Evolutionary conservation across 53 echinoderm and acorn worm species (phyloP).

Genomic region (Henricia sp.): DNA sequence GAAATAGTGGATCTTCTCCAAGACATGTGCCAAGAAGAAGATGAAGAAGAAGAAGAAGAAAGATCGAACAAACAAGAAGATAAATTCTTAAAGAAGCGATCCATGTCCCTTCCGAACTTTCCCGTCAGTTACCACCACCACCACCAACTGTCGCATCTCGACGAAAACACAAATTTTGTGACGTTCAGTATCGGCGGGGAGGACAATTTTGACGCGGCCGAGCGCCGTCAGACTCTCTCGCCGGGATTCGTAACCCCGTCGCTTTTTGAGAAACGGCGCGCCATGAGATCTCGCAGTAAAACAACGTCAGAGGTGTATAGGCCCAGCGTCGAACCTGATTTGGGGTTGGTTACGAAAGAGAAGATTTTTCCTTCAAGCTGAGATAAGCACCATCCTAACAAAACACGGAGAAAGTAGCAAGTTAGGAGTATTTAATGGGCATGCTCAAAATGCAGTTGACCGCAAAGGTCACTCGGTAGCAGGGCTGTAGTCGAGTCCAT

Average conservation of each 20-base stretch:
- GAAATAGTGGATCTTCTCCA: slow-evolving; percentile 46
- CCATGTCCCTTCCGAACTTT: slow-evolving; percentile 59
- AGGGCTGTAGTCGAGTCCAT: no score
- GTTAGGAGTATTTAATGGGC: no score
- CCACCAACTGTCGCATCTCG: slow-evolving; percentile 34
- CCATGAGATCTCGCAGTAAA: slow-evolving; percentile 11
- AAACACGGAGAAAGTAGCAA: no score
- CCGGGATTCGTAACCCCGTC: slow-evolving; percentile 14
- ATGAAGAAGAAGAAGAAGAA: slow-evolving; percentile 47
- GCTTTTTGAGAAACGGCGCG: slow-evolving; percentile 1
- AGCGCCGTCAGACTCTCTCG: slow-evolving; percentile 24
- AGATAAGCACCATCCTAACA: no score
- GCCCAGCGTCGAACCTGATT: slow-evolving; percentile 31
- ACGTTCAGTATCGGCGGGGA: not conserved
- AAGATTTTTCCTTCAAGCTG: no score
- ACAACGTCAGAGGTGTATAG: not conserved
- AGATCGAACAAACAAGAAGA: not conserved
- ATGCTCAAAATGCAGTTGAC: no score
- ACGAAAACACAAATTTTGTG: slow-evolving; percentile 46
- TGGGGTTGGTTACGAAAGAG: slow-evolving; percentile 32
- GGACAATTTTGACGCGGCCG: not conserved
- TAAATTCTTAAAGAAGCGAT: slow-evolving; percentile 20
- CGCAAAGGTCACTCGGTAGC: no score
- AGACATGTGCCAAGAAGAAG: slow-evolving; percentile 33
- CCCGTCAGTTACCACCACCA: slow-evolving; percentile 32